Evolutionary conservation across 2,113 vertebrate genomes (phyloP), one percentile per base, ranked within the genome.

Genomic region (Jacana jacana): DNA sequence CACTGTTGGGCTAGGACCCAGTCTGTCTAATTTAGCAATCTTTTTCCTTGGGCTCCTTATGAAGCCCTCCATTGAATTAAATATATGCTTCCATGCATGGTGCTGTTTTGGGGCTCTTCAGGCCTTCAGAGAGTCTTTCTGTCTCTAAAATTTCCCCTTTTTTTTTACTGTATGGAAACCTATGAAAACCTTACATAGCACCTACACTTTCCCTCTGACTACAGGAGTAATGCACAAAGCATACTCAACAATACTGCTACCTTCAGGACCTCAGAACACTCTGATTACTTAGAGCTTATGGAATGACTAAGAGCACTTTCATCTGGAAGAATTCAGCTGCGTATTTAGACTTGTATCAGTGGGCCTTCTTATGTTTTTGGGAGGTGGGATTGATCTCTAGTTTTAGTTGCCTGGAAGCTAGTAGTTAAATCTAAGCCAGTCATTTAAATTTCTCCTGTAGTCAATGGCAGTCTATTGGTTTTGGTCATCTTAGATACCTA

Each of bases 181-280:
- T 63, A 16, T 49, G 19, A n/a, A 91, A 46, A 78, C 25, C 24
- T 88, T 63, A 17, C 5, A 7, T 14, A 6, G 27, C 8, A 61
- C 18, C 31, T 49, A 3, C 1, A 0, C 4, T 81, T 92, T 49
- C 18, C 11, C 22, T 77, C 44, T 77, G 35, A 61, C 24, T 81
- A 1, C 14, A 54, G 7, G 1, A 4, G 9, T 65, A 49, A 66
- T 2, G 17, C 16, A 23, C 0, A 3, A 80, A 54, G 9, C 1
- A 1, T 55, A 5, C 5, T 84, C 1, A 2, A 13, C 9, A 9
- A 4, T 42, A 54, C 37, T 58, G 11, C 9, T 46, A 30, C 9
- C 8, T 10, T 23, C 2, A 2, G 7, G 30, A 73, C 14, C 17
- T 46, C 46, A 49, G 51, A 78, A 71, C 5, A 40, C 37, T 66